These are phyloP conservation scores for Cheilosia variabilis DNA, from an alignment of 2,888 invertebrate genomes.

Conservation along the genomic window DNA sequence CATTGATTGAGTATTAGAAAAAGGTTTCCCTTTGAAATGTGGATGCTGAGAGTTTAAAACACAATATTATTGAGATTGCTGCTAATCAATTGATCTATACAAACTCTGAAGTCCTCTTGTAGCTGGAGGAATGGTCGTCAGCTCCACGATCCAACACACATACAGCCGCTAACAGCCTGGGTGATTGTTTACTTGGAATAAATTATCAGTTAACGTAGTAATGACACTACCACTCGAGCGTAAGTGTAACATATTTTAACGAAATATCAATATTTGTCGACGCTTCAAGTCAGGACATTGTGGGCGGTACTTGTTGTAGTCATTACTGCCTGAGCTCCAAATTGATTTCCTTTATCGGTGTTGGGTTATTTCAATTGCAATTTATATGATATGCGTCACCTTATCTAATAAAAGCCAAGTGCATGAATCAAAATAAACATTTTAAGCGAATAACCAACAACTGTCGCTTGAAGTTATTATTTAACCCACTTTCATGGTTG, in stretches of 20 bases:
- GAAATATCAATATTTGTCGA: constrained; percentile 38
- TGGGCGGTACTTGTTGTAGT: not conserved
- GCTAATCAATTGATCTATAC: not conserved
- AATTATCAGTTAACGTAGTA: constrained; percentile 5
- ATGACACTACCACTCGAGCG: constrained; percentile 1
- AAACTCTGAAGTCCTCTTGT: not conserved
- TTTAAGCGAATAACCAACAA: too few species aligned
- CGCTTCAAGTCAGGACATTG: not conserved
- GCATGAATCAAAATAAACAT: too few species aligned
- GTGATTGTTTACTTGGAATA: constrained; percentile 11
- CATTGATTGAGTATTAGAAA: constrained; percentile 26
- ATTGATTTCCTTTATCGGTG: not conserved
- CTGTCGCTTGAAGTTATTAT: not conserved
- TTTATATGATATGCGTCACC: too few species aligned
- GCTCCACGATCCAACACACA: too few species aligned
- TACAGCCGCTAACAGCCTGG: not conserved
- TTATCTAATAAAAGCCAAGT: too few species aligned
- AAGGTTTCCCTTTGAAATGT: constrained; percentile 8
- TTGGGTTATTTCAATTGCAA: not conserved
- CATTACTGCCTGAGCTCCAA: not conserved
- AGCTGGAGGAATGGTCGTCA: not conserved
- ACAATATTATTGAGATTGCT: not conserved
- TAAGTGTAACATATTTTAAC: constrained; percentile 2
- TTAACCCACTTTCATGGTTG: not conserved
- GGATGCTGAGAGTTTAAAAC: not conserved